These are phyloP conservation scores for Standfussiana lucernea DNA, from an alignment of 2,888 invertebrate genomes.

Conservation along the genomic window DNA sequence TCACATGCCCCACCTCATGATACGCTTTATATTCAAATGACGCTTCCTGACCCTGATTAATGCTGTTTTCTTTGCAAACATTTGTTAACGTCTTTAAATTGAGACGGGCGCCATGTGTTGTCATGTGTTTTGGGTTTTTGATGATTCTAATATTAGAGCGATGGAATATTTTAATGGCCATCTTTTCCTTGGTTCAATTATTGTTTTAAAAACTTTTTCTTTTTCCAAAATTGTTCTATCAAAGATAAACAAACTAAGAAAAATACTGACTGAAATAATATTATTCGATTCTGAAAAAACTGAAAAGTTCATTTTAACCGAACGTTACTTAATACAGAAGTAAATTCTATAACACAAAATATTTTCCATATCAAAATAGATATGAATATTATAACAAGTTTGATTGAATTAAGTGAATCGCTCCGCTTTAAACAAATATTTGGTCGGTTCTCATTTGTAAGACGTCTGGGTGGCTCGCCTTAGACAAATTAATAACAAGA, in stretches of 20 bases:
- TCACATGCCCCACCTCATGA: constrained; percentile 85
- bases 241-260: constrained; percentile 30
- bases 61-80: constrained; percentile 87
- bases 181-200: not conserved
- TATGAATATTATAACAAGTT: constrained; percentile 70
- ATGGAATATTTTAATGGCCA: not conserved
- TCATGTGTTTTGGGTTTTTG: constrained; percentile 52
- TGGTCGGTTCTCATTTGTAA: constrained; percentile 86
- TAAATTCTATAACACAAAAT: constrained; percentile 35
- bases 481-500: constrained; percentile 90
- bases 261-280: constrained; percentile 13
- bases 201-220: not conserved
- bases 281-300: not conserved
- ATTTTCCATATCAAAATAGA: constrained; percentile 34
- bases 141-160: not conserved
- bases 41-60: constrained; percentile 89
- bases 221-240: not conserved
- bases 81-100: constrained; percentile 83
- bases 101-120: constrained; percentile 72
- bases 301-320: not conserved
- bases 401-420: constrained; percentile 72
- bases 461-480: constrained; percentile 84
- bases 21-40: constrained; percentile 89
- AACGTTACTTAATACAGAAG: constrained; percentile 7
- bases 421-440: constrained; percentile 82